A percentile compares a stretch with the other conserved stretches of the same genome.
These are phyloP conservation scores for Sebastes glaucus DNA, from an alignment of 2,797 vertebrate species.

Conservation along the genomic window DNA sequence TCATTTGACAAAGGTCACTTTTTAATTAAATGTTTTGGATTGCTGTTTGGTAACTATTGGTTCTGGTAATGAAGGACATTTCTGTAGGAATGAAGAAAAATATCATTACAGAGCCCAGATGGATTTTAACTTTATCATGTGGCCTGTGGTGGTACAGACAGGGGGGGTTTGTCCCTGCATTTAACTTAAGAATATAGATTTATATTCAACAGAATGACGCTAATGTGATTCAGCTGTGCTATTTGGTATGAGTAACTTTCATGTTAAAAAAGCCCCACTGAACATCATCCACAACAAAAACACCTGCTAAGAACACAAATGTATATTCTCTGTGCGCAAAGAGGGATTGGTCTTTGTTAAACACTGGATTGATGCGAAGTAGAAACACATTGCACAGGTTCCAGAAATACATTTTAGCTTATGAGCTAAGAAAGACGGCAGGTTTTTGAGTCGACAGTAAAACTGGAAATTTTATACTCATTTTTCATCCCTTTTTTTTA, in stretches of 20 bases:
- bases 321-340: not conserved
- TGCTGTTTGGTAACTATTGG: conserved; percentile 19
- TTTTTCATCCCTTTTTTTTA: conserved; percentile 13
- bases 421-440: not conserved
- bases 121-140: not conserved
- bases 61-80: conserved; percentile 41
- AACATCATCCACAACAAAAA: not conserved
- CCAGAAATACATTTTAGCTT: not conserved
- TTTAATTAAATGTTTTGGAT: conserved; percentile 24
- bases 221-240: not conserved
- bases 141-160: not conserved
- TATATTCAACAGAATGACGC: not conserved
- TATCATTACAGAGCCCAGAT: not conserved
- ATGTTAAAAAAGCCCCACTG: not conserved
- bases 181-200: not conserved
- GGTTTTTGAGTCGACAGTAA: not conserved
- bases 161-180: not conserved
- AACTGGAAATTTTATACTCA: conserved; percentile 39
- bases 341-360: conserved; percentile 1
- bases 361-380: conserved; percentile 40
- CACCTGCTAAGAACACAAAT: not conserved
- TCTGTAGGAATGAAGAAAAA: not conserved
- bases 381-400: not conserved
- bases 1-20: conserved; percentile 36
- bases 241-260: not conserved